Conservation (phyloP, 2,888 invertebrate species). For the Micoletzkya japonica region DNA sequence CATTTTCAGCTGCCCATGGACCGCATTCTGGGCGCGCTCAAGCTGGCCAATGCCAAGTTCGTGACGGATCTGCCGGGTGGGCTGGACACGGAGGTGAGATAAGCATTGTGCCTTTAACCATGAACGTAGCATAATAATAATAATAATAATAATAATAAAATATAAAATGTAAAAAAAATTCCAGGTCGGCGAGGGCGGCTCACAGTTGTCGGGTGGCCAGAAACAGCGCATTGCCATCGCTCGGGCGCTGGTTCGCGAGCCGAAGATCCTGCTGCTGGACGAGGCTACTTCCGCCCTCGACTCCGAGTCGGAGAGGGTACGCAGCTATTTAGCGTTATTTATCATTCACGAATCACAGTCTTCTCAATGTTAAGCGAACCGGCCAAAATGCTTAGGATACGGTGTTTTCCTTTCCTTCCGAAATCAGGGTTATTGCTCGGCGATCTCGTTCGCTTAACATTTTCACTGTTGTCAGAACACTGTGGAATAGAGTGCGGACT, state of each 20-base stretch:
- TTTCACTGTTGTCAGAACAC: no score
- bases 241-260: slow-evolving; percentile 12
- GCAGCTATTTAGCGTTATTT: no score
- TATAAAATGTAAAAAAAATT: not conserved
- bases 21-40: slow-evolving; percentile 47
- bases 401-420: no score
- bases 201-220: slow-evolving; percentile 20
- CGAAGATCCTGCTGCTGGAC: slow-evolving; percentile 24
- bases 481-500: no score
- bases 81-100: slow-evolving; percentile 48
- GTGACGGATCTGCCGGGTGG: slow-evolving; percentile 49
- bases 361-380: no score
- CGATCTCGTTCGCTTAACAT: no score
- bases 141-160: not conserved
- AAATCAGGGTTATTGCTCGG: no score
- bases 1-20: slow-evolving; percentile 41
- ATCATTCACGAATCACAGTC: no score
- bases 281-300: slow-evolving; percentile 20
- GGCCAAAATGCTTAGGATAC: no score
- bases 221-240: slow-evolving; percentile 28
- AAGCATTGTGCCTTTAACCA: not conserved
- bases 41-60: slow-evolving; percentile 52
- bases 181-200: slow-evolving; percentile 24
- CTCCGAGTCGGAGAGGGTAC: slow-evolving; percentile 21
- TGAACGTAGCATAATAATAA: not conserved